A percentile compares a stretch with the other conserved stretches of the same genome.
phyloP scores from a whole-genome alignment of 2,888 invertebrate genomes.

The Eupithecia inturbata region DNA sequence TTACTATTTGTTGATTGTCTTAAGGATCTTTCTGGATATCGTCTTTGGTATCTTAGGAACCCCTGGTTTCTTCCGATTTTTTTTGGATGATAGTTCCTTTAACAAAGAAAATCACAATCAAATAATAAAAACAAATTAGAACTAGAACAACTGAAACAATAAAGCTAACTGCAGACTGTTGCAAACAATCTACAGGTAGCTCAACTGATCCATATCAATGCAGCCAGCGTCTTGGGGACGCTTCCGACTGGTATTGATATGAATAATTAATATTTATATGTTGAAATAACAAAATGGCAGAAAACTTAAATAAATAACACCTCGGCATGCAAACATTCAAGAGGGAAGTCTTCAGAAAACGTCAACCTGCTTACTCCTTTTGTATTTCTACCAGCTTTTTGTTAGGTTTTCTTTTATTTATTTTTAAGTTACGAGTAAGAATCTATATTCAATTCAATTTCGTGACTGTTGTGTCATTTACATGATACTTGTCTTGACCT shows the following conservation, averaged over 20 bases:
- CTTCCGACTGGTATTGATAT: too few relatives aligned
- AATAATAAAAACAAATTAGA: too few relatives aligned
- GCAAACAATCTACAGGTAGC: too few relatives aligned
- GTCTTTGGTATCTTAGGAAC: slow-evolving; percentile 3
- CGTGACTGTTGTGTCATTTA: not conserved
- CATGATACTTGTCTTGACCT: not conserved
- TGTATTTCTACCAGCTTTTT: not conserved
- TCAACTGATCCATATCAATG: too few relatives aligned
- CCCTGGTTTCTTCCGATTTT: not conserved
- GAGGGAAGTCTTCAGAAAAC: slow-evolving; percentile 14
- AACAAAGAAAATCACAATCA: too few relatives aligned
- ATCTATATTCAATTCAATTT: not conserved
- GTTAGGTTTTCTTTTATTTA: not conserved
- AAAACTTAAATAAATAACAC: slow-evolving; percentile 17
- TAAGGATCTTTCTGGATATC: not conserved
- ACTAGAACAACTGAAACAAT: too few relatives aligned
- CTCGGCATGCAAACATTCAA: slow-evolving; percentile 7
- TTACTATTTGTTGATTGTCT: not conserved
- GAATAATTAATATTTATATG: slow-evolving; percentile 6
- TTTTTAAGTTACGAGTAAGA: not conserved
- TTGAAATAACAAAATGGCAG: slow-evolving; percentile 11
- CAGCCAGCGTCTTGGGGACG: too few relatives aligned
- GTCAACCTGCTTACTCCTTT: not conserved
- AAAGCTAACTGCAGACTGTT: too few relatives aligned
- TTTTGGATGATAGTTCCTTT: too few relatives aligned